Evolutionary conservation across 2,113 vertebrate genomes (phyloP), one percentile per base, ranked within the genome.

Genomic region (Pituophis catenifer): DNA sequence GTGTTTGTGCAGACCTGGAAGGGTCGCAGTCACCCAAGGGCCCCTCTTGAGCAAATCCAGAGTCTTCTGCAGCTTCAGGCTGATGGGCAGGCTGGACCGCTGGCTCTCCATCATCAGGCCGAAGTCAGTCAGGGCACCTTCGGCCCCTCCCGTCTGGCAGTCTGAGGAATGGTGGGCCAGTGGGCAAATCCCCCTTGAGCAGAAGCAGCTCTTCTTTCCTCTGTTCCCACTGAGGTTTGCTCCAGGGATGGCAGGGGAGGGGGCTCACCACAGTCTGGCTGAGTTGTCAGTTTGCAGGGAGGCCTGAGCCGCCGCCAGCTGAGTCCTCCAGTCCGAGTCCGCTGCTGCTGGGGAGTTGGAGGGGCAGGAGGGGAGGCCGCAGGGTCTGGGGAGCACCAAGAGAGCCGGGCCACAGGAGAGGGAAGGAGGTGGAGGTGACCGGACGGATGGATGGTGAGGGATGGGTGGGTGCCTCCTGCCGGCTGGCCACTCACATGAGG

Each of bases 401-500:
- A 12, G n/a, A 23, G 88, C 54, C 17, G 4, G n/a, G 21, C 55
- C 17, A 3, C 24, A 3, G 89, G 89, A 24, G 8, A 10, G 88
- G 12, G 53, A 13, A 44, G 24, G 90, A 21, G 3, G n/a, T 2
- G 6, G 26, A 15, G 26, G 52, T 0, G 6, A 53, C 62, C 62
- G 50, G 85, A 11, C 1, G n/a, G 92, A 21, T 88, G 89, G 15
- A 50, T 44, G 21, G 29, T 17, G 3, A 12, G 89, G 86, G 29
- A n/a, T 52, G 2, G 26, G 88, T 0, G 24, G 75, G 85, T 3
- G 3, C 38, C 29, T 4, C 55, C 55, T 23, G 19, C 55, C 19
- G 55, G 57, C 58, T 0, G 58, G 50, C n/a, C 8, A 19, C 9
- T 96, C 97, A 99, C 99, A 99, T 99, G 95, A 99, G 94, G 96